Percentiles rank a stretch among this genome's conserved stretches.
Conservation (phyloP, 2,888 invertebrate species). For the Papilio gigon region DNA sequence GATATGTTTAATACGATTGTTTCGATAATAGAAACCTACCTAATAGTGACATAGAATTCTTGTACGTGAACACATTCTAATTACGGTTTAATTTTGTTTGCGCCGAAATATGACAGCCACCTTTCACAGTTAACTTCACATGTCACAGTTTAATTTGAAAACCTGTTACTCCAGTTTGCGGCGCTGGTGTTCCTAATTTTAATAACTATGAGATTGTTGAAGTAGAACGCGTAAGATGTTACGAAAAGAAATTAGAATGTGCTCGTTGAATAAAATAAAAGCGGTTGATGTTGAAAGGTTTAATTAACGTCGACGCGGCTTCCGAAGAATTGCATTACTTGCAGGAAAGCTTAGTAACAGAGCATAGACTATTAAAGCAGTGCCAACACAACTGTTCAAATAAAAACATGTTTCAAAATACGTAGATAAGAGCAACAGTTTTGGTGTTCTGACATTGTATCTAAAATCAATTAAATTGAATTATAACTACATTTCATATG, state of each 20-base stretch:
- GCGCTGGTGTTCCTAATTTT: constrained; percentile 49
- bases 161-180: constrained; percentile 48
- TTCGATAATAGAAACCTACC: not conserved
- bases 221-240: constrained; percentile 41
- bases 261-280: constrained; percentile 28
- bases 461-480: too few relatives aligned
- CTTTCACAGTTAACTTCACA: constrained; percentile 45
- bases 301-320: not conserved
- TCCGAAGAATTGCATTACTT: constrained; percentile 3
- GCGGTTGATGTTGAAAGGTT: constrained; percentile 10
- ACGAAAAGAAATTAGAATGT: constrained; percentile 35
- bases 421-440: too few relatives aligned
- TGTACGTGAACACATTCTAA: constrained; percentile 2
- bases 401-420: too few relatives aligned
- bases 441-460: too few relatives aligned
- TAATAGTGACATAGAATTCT: constrained; percentile 4
- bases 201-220: constrained; percentile 44
- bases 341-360: not conserved
- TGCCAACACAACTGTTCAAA: too few relatives aligned
- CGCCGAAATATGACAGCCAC: constrained; percentile 46
- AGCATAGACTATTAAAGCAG: too few relatives aligned
- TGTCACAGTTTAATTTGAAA: constrained; percentile 48
- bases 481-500: too few relatives aligned
- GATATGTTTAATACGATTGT: not conserved
- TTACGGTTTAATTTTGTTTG: constrained; percentile 48